A percentile compares a stretch with the other conserved stretches of the same genome.
Conservation (phyloP, 2,113 vertebrate genomes). For the Hipposideros armiger region DNA sequence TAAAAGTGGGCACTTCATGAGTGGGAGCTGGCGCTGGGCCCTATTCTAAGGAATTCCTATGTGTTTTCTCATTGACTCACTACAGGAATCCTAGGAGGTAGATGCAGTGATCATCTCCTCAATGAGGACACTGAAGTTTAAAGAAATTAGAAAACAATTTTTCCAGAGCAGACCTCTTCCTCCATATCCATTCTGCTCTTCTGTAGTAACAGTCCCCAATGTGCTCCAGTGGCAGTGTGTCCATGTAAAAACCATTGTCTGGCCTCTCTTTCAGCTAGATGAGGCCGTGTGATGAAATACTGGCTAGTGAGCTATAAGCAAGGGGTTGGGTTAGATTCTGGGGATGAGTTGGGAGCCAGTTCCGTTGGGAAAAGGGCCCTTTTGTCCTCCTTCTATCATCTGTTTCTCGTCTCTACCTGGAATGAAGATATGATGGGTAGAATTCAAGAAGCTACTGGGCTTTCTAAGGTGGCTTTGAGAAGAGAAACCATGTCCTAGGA, state of each 20-base stretch:
- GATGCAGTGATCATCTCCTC: background rate
- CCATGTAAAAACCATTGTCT: background rate
- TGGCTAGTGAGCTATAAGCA: background rate
- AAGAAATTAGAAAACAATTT: background rate
- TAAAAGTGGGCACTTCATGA: background rate
- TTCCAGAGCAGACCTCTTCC: background rate
- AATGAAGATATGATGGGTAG: background rate
- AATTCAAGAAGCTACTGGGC: background rate
- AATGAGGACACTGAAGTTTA: background rate
- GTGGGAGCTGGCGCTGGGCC: background rate
- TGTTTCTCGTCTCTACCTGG: background rate
- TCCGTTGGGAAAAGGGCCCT: background rate
- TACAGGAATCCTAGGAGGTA: fast-evolving
- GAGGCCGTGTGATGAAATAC: background rate
- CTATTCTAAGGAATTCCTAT: background rate
- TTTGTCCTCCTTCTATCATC: background rate
- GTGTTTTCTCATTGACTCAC: background rate
- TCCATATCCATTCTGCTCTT: background rate
- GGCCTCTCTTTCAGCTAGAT: background rate
- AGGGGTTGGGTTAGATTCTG: background rate
- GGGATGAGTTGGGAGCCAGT: background rate
- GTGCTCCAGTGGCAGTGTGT: fast-evolving
- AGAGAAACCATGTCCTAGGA: background rate
- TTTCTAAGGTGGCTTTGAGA: background rate
- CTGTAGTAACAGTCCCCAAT: background rate